Evolutionary conservation across 1,140 invertebrate genomes (phyloP), one percentile per base, ranked within the genome.

Genomic region (Zaprionus inermis): DNA sequence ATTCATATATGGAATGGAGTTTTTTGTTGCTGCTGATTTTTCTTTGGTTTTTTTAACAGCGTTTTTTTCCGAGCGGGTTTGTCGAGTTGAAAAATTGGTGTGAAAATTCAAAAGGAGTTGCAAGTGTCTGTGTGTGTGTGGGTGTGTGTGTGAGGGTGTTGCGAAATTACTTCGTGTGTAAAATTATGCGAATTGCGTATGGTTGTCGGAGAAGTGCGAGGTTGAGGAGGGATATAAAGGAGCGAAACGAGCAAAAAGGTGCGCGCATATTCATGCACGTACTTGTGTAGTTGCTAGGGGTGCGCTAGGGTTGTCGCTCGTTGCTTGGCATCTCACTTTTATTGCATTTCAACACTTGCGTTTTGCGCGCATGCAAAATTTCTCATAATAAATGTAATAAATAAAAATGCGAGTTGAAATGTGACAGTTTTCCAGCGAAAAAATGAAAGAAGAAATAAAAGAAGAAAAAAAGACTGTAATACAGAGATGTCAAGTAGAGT

Each of bases 11-110:
- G 51, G 22, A 61, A 51, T 51, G 79, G 44, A 64, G 61, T 76
- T 79, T 38, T 55, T 65, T 60, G 38, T 52, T 52, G 57, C 65
- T 51, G 72, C 52, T 71, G 72, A 56, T 57, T 65, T 70, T 70
- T 64, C 58, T 60, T 64, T 58, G 30, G 56, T 52, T 59, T 67
- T 41, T 41, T 64, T 60, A 30, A 44, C n/a, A 16, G 38, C n/a
- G 38, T n/a, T 16, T 44, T 75, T 66, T 86, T 76, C 46, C 58
- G 41, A 79, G 83, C 83, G 80, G 83, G 83, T 86, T 90, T 90
- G 88, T 85, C 88, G 82, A 81, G 82, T 91, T 90, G 89, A 91
- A 83, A 91, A 91, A 91, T 91, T 91, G 88, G 88, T 91, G 88
- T 89, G 88, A 91, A 91, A 91, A 91, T 91, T 88, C 89, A 84